A percentile compares a stretch with the other conserved stretches of the same genome.
Evolutionary conservation across 2,888 invertebrate genomes (phyloP).

Genomic region (Silvanus unidentatus): DNA sequence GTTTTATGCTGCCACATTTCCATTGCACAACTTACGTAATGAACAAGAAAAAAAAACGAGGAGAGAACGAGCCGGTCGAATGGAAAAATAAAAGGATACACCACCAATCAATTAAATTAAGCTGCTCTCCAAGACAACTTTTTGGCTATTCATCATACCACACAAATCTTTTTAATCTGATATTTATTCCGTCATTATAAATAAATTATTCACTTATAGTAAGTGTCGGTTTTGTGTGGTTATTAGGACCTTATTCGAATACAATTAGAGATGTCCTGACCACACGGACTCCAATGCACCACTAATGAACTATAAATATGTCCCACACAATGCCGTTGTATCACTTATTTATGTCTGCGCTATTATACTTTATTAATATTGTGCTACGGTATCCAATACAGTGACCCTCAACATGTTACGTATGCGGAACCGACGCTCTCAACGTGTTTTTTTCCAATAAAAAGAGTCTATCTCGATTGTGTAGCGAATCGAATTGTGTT

Average conservation of each 20-base stretch:
- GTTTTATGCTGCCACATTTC: too few species aligned
- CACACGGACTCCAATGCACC: constrained; percentile 43
- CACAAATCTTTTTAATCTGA: constrained; percentile 47
- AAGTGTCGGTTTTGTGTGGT: constrained; percentile 41
- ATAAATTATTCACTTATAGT: constrained; percentile 44
- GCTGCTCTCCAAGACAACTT: constrained; percentile 23
- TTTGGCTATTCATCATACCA: constrained; percentile 43
- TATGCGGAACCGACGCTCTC: too few species aligned
- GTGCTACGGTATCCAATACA: constrained; percentile 1
- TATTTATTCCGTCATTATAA: constrained; percentile 48
- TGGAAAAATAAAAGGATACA: background rate
- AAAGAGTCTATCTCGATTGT: too few species aligned
- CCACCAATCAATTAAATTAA: constrained; percentile 36
- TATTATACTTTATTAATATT: constrained; percentile 40
- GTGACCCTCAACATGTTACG: constrained; percentile 14
- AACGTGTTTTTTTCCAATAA: too few species aligned
- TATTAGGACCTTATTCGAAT: constrained; percentile 46
- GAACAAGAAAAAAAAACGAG: background rate
- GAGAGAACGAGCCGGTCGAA: background rate
- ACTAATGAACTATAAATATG: constrained; percentile 48
- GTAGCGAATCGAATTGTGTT: too few species aligned
- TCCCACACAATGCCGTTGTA: constrained; percentile 44
- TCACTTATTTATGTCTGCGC: constrained; percentile 44
- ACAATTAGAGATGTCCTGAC: constrained; percentile 47
- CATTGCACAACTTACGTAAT: too few species aligned